These are phyloP conservation scores for Enteromius treurensis DNA, from an alignment of 2,797 vertebrate species.

Conservation along the genomic window DNA sequence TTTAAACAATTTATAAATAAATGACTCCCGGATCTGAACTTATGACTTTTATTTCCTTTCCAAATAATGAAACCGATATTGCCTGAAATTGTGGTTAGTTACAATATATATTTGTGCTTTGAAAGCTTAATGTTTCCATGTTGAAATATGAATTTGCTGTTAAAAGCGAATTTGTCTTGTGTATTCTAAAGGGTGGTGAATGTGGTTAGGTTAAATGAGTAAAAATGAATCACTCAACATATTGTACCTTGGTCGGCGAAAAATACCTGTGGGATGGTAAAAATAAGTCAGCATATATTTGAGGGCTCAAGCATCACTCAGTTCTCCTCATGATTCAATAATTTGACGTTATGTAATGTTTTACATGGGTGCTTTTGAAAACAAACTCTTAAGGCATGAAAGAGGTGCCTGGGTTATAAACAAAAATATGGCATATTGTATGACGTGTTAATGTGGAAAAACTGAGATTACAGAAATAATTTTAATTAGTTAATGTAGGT, in stretches of 20 bases:
- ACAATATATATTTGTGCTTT: slow-evolving; percentile 35
- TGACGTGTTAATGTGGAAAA: not conserved
- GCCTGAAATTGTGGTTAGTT: slow-evolving; percentile 29
- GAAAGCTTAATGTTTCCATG: slow-evolving; percentile 31
- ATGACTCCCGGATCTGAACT: not conserved
- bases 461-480: not conserved
- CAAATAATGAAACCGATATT: slow-evolving; percentile 42
- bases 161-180: slow-evolving; percentile 20
- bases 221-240: slow-evolving; percentile 38
- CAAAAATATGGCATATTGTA: slow-evolving; percentile 1
- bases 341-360: slow-evolving; percentile 36
- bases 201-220: slow-evolving; percentile 39
- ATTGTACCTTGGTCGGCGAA: slow-evolving; percentile 4
- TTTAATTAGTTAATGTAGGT: not conserved
- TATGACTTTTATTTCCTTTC: slow-evolving; percentile 29
- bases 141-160: slow-evolving; percentile 39
- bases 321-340: slow-evolving; percentile 23
- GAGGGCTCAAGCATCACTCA: slow-evolving; percentile 28
- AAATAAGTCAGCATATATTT: slow-evolving; percentile 35
- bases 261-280: slow-evolving; percentile 48
- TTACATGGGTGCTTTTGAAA: slow-evolving; percentile 26
- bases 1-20: not conserved
- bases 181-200: slow-evolving; percentile 30
- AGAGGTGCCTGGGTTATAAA: slow-evolving; percentile 19
- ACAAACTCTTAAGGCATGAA: slow-evolving; percentile 5